These are phyloP conservation scores for Clupea harengus DNA, from an alignment of 2,113 vertebrate species.

Conservation along the genomic window DNA sequence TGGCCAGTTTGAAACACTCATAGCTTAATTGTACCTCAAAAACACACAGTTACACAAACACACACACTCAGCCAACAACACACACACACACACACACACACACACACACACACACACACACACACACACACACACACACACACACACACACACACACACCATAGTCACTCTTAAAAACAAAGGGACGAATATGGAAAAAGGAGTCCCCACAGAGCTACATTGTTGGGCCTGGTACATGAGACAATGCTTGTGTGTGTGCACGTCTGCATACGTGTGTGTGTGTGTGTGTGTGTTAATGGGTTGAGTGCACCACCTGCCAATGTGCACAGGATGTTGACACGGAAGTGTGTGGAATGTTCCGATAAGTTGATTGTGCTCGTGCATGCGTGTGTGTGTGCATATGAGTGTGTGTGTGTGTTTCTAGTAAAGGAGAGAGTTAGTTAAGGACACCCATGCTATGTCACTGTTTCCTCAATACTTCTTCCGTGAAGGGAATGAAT, in stretches of 20 bases:
- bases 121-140: no score
- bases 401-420: neutral
- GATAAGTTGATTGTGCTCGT: slow-evolving; percentile 54
- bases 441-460: neutral
- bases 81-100: no score
- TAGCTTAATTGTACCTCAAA: neutral
- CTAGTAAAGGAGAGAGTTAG: neutral
- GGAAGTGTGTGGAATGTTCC: slow-evolving; percentile 64
- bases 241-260: slow-evolving; percentile 5
- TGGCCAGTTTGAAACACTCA: neutral
- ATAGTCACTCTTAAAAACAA: neutral
- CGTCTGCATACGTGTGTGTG: neutral
- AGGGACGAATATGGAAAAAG: slow-evolving; percentile 19
- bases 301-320: slow-evolving; percentile 52
- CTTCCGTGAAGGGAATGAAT: neutral
- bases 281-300: slow-evolving; percentile 22
- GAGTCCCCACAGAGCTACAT: slow-evolving; percentile 25
- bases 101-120: no score
- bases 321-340: slow-evolving; percentile 66
- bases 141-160: neutral
- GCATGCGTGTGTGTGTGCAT: neutral
- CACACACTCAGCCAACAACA: no score
- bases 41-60: neutral
- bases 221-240: slow-evolving; percentile 25
- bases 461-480: neutral